phyloP scores from a whole-genome alignment of 2,797 vertebrate genomes.

The Leptodactylus fallax region DNA sequence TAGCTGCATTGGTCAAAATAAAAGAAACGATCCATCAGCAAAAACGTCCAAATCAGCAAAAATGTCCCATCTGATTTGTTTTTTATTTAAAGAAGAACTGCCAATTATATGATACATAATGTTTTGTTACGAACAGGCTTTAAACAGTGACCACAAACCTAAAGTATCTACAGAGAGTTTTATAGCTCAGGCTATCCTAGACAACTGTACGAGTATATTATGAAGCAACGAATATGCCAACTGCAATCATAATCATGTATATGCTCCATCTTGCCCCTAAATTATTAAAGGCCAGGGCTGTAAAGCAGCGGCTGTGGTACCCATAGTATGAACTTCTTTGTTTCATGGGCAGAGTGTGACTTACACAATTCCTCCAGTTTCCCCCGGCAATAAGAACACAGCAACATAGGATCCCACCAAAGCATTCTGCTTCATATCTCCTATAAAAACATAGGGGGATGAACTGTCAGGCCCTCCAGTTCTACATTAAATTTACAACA shows the following conservation, averaged over 20 bases:
- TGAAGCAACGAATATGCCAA: background rate
- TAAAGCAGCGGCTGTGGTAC: background rate
- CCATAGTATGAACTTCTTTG: too few species aligned
- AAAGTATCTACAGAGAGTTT: too few species aligned
- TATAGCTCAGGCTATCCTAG: background rate
- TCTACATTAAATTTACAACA: too few species aligned
- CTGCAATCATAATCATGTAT: background rate
- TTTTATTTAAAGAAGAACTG: background rate
- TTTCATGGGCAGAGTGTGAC: too few species aligned
- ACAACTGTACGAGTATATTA: background rate
- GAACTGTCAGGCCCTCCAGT: too few species aligned
- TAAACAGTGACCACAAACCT: background rate
- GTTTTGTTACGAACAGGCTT: conserved; percentile 6
- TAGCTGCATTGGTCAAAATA: conserved; percentile 77
- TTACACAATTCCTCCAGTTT: background rate
- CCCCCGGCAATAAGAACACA: background rate
- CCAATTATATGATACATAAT: background rate
- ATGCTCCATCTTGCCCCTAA: background rate
- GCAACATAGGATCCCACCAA: too few species aligned
- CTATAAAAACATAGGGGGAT: too few species aligned
- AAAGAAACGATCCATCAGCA: conserved; percentile 60
- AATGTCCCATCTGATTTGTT: background rate
- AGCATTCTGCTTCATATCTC: background rate
- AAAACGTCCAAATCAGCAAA: too few species aligned
- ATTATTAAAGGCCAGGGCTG: background rate